A percentile compares a stretch with the other conserved stretches of the same genome.
phyloP scores from a whole-genome alignment of 2,888 invertebrate genomes.

The Sycophila texana region DNA sequence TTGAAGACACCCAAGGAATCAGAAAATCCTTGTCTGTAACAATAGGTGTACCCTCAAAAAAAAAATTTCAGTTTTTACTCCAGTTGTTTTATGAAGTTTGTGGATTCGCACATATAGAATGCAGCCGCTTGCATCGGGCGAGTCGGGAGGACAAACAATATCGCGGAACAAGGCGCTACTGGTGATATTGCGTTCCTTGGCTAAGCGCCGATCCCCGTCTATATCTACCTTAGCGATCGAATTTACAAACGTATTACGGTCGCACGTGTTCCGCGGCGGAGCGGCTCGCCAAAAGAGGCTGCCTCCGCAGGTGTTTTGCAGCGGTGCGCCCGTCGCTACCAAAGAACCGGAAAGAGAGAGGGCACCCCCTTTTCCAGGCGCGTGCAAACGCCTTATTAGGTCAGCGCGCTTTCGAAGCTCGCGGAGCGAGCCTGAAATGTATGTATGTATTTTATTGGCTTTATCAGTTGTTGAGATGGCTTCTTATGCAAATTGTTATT shows the following conservation, averaged over 20 bases:
- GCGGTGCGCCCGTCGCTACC: not conserved
- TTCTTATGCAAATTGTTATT: too few relatives aligned
- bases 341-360: slow-evolving; percentile 20
- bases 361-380: too few relatives aligned
- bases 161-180: slow-evolving; percentile 20
- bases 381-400: too few relatives aligned
- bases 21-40: too few relatives aligned
- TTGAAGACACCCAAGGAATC: too few relatives aligned
- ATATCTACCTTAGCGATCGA: slow-evolving; percentile 62
- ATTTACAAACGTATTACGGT: slow-evolving; percentile 67
- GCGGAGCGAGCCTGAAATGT: too few relatives aligned
- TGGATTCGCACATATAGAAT: not conserved
- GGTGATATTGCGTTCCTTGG: slow-evolving; percentile 64
- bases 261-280: slow-evolving; percentile 48
- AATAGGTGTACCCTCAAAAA: too few relatives aligned
- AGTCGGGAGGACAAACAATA: slow-evolving; percentile 24
- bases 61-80: too few relatives aligned
- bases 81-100: too few relatives aligned
- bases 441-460: too few relatives aligned
- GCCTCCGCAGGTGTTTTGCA: slow-evolving; percentile 10
- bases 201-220: not conserved
- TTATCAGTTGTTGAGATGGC: too few relatives aligned
- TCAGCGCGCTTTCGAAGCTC: too few relatives aligned
- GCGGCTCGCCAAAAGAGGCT: slow-evolving; percentile 15
- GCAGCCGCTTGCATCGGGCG: not conserved